Percentiles rank a stretch among this genome's conserved stretches.
Evolutionary conservation across 2,888 invertebrate genomes (phyloP).

Genomic region (Salticus scenicus): DNA sequence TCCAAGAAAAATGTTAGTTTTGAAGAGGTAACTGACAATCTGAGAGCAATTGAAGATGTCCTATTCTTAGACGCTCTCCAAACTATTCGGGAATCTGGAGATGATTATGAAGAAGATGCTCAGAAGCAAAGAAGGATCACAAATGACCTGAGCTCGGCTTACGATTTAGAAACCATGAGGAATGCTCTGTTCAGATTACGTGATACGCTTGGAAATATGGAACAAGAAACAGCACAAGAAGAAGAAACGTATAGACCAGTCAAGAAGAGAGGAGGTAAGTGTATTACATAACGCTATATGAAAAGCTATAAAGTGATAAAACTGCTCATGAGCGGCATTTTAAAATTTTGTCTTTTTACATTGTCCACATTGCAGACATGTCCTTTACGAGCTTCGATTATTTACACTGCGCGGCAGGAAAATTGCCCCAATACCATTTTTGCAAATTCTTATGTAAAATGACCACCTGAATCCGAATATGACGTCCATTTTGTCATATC

Average conservation of each 20-base stretch:
- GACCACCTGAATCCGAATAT: too few relatives aligned
- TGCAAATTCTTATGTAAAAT: too few relatives aligned
- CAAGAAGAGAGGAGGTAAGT: constrained; percentile 58
- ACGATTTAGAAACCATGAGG: constrained; percentile 71
- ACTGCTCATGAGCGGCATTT: too few relatives aligned
- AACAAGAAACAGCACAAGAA: constrained; percentile 32
- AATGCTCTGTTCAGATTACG: constrained; percentile 65
- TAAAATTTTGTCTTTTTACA: too few relatives aligned
- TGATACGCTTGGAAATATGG: constrained; percentile 59
- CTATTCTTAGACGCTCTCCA: constrained; percentile 63
- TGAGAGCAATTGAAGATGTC: constrained; percentile 56
- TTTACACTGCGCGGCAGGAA: too few relatives aligned
- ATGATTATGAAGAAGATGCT: constrained; percentile 39
- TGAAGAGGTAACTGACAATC: constrained; percentile 52
- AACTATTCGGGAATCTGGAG: constrained; percentile 39
- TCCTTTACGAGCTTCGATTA: too few relatives aligned
- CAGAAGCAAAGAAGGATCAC: constrained; percentile 44
- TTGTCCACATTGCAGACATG: too few relatives aligned
- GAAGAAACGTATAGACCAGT: constrained; percentile 32
- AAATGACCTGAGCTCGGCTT: constrained; percentile 67
- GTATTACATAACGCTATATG: too few relatives aligned
- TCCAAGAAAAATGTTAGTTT: constrained; percentile 45
- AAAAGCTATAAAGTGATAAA: too few relatives aligned
- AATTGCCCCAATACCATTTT: too few relatives aligned
- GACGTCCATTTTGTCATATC: too few relatives aligned